Evolutionary conservation across 2,888 invertebrate species (phyloP).

Genomic region (Phortica magna): DNA sequence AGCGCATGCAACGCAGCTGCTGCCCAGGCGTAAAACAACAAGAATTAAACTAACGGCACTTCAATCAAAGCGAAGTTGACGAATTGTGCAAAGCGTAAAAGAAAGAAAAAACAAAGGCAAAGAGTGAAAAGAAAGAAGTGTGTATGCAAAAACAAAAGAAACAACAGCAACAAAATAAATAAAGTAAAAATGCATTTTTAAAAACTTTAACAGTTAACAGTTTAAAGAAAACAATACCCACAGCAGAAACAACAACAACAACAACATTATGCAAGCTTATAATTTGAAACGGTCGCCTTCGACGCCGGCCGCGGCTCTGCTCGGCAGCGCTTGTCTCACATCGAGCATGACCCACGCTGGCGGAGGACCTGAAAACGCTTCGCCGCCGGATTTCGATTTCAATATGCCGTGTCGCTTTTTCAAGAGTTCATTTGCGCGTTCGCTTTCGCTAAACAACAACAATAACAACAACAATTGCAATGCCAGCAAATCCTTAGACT

Average conservation of each 20-base stretch:
- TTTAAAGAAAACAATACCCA: neutral
- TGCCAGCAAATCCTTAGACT: constrained; percentile 77
- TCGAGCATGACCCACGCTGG: neutral
- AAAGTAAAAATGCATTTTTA: neutral
- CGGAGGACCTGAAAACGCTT: neutral
- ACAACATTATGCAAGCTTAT: constrained; percentile 47
- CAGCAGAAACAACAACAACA: too few relatives aligned
- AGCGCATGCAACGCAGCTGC: constrained; percentile 24
- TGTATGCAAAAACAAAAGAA: neutral
- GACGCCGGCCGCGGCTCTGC: constrained; percentile 30
- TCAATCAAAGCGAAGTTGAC: constrained; percentile 5
- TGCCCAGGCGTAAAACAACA: constrained; percentile 49
- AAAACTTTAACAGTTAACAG: constrained; percentile 14
- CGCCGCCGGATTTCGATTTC: constrained; percentile 76
- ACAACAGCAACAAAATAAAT: neutral
- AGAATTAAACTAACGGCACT: constrained; percentile 26
- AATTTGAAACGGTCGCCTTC: constrained; percentile 38
- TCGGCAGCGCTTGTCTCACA: neutral
- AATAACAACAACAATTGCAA: constrained; percentile 54
- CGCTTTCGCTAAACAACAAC: constrained; percentile 77
- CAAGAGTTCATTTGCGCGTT: constrained; percentile 80
- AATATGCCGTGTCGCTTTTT: constrained; percentile 78
- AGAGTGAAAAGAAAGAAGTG: neutral
- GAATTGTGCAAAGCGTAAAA: constrained; percentile 20
- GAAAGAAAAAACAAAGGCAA: constrained; percentile 17